Evolutionary conservation across 2,113 vertebrate species (phyloP).

Genomic region (Fulmarus glacialis): DNA sequence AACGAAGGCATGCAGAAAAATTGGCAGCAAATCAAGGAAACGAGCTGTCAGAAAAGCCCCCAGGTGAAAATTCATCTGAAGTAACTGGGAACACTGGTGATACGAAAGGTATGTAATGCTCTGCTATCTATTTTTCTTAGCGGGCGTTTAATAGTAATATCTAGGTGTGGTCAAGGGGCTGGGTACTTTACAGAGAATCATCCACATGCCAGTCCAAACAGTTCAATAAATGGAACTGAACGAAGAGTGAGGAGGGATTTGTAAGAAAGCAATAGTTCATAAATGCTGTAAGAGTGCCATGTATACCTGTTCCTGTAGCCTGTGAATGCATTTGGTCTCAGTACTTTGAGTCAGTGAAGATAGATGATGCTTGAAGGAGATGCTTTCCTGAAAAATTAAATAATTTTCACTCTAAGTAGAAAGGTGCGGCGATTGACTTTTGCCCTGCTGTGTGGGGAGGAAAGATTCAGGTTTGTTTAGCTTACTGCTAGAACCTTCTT

Average conservation of each 20-base stretch:
- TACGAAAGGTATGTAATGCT: conserved; percentile 59
- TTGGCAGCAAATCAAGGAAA: conserved; percentile 71
- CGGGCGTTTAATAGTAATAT: not conserved
- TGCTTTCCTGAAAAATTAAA: not conserved
- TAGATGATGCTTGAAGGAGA: not conserved
- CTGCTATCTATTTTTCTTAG: not conserved
- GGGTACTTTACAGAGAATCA: not conserved
- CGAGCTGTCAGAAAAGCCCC: conserved; percentile 23
- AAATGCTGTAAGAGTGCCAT: not conserved
- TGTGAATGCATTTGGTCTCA: not conserved
- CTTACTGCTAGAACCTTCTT: not conserved
- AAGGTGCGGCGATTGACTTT: not conserved
- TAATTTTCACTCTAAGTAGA: not conserved
- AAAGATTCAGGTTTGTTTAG: not conserved
- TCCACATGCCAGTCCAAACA: not conserved
- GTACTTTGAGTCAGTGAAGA: not conserved
- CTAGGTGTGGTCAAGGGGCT: not conserved
- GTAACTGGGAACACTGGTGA: not conserved
- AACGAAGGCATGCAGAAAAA: conserved; percentile 86
- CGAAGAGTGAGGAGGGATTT: not conserved
- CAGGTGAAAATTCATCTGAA: conserved; percentile 5
- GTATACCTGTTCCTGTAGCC: not conserved
- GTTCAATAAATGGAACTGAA: not conserved
- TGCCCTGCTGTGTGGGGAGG: not conserved
- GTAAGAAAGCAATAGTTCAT: not conserved